Evolutionary conservation across 2,113 vertebrate genomes (phyloP).

Genomic region (Xiphorhynchus elegans): DNA sequence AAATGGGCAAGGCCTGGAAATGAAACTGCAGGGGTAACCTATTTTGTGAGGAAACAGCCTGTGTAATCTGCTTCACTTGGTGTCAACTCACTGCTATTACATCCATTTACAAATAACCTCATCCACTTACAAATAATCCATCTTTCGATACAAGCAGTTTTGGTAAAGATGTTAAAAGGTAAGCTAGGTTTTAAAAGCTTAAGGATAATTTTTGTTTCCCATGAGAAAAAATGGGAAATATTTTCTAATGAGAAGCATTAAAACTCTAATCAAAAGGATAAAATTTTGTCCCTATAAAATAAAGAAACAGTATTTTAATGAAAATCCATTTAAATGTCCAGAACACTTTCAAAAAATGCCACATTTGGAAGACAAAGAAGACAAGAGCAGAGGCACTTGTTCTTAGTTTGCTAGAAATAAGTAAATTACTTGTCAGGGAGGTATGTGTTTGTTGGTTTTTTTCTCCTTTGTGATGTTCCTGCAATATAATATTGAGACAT

Average conservation of each 20-base stretch:
- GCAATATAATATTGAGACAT: background rate
- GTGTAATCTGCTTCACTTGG: background rate
- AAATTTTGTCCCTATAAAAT: background rate
- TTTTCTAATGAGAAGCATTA: background rate
- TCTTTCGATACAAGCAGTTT: background rate
- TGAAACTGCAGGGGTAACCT: background rate
- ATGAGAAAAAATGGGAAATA: background rate
- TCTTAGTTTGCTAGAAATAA: background rate
- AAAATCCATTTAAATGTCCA: background rate
- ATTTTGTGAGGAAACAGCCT: background rate
- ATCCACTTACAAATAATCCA: background rate
- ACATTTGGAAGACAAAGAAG: background rate
- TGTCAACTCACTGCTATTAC: background rate
- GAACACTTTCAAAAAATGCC: background rate
- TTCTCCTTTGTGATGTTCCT: background rate
- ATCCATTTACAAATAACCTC: background rate
- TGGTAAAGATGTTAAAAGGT: background rate
- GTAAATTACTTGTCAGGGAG: background rate
- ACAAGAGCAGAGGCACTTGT: background rate
- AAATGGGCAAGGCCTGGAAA: background rate
- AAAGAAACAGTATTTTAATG: background rate
- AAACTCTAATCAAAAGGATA: background rate
- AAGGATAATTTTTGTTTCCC: background rate
- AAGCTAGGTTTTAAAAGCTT: background rate
- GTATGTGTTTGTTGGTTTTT: background rate